phyloP scores from a whole-genome alignment of 2,113 vertebrate species.

The Theristicus caerulescens region DNA sequence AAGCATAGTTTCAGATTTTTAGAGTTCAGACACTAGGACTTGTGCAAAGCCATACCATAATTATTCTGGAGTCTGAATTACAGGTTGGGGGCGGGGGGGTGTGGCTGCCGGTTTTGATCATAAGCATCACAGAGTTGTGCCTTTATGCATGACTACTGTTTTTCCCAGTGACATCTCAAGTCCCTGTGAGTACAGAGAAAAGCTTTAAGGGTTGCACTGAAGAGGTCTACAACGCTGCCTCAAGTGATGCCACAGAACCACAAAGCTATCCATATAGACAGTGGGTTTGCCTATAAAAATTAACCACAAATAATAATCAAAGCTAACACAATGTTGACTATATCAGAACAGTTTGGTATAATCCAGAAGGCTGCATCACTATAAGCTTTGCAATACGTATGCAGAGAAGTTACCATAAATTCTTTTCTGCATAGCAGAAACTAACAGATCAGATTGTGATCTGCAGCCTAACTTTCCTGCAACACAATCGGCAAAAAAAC shows the following conservation, averaged over 20 bases:
- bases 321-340: background rate
- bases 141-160: background rate
- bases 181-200: background rate
- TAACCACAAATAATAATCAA: background rate
- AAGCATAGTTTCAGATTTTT: background rate
- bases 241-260: background rate
- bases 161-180: background rate
- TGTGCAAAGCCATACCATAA: background rate
- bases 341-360: background rate
- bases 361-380: background rate
- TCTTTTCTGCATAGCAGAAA: background rate
- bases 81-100: background rate
- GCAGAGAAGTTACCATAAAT: background rate
- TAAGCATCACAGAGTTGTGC: background rate
- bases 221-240: background rate
- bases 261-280: background rate
- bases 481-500: background rate
- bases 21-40: background rate
- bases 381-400: background rate
- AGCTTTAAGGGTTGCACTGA: background rate
- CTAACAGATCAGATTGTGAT: background rate
- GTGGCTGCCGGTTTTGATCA: background rate
- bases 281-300: background rate
- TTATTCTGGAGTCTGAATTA: background rate
- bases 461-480: background rate